Percentiles rank a stretch among this genome's conserved stretches.
phyloP scores from a whole-genome alignment of 1,140 invertebrate genomes.

The Drosophila subobscura region DNA sequence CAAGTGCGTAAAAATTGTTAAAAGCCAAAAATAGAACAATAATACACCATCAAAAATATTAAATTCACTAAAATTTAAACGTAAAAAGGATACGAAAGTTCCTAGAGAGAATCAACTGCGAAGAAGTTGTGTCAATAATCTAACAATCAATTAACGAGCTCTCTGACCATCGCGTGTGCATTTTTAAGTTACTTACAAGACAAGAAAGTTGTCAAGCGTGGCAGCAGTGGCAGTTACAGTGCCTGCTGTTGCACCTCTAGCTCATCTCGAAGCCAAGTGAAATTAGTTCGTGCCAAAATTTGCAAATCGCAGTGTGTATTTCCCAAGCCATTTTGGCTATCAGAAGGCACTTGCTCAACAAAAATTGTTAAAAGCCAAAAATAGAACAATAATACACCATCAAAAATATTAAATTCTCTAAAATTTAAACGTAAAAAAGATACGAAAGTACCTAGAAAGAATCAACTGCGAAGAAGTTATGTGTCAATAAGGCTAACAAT shows the following conservation, averaged over 20 bases:
- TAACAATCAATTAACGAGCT: conserved; percentile 35
- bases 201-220: conserved; percentile 25
- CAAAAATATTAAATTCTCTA: no score
- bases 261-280: conserved; percentile 31
- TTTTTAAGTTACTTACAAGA: conserved; percentile 30
- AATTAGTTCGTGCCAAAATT: conserved; percentile 50
- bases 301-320: conserved; percentile 47
- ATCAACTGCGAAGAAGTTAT: no score
- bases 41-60: neutral
- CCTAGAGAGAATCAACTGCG: neutral
- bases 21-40: conserved; percentile 17
- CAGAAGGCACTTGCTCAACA: conserved; percentile 52
- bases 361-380: conserved; percentile 47
- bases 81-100: neutral
- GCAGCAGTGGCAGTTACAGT: conserved; percentile 6
- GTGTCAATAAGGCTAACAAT: conserved; percentile 33
- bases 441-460: no score
- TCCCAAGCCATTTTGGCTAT: conserved; percentile 47
- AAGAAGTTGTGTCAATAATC: conserved; percentile 15
- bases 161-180: conserved; percentile 27
- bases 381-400: no score
- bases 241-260: no score
- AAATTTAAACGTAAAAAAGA: no score
- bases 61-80: neutral
- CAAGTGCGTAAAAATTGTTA: conserved; percentile 42